phyloP scores from a whole-genome alignment of 2,888 invertebrate species.

The Drosophila anomelani region DNA sequence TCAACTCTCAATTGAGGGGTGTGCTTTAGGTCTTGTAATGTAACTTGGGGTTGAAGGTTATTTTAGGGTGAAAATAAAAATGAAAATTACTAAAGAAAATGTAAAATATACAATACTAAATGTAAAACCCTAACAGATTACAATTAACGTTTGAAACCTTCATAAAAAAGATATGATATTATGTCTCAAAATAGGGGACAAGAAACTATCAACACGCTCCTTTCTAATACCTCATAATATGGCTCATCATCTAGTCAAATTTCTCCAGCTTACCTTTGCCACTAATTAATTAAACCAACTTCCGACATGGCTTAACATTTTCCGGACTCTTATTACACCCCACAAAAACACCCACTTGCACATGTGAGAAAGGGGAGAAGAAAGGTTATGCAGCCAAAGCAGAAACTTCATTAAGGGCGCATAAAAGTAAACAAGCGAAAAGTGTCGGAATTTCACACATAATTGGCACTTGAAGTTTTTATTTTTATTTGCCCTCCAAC shows the following conservation, averaged over 20 bases:
- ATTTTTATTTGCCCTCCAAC: slow-evolving; percentile 67
- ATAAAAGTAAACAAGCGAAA: slow-evolving; percentile 78
- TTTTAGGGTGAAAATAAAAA: neutral
- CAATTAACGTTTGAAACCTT: neutral
- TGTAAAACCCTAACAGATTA: neutral
- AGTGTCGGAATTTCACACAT: slow-evolving; percentile 79
- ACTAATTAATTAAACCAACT: slow-evolving; percentile 37
- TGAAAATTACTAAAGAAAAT: neutral
- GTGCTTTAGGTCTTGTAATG: neutral
- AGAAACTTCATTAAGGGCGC: slow-evolving; percentile 72
- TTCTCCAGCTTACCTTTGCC: slow-evolving; percentile 22
- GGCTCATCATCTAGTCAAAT: slow-evolving; percentile 20
- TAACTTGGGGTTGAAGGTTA: neutral
- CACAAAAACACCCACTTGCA: slow-evolving; percentile 3
- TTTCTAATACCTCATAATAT: neutral
- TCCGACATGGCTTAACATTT: slow-evolving; percentile 20
- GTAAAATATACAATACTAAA: neutral
- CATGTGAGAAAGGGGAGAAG: slow-evolving; percentile 4
- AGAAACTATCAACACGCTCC: neutral
- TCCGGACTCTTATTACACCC: slow-evolving; percentile 29
- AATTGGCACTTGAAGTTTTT: slow-evolving; percentile 79
- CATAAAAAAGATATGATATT: neutral
- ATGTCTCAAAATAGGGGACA: no score
- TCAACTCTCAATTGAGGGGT: slow-evolving; percentile 16
- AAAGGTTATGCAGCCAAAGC: slow-evolving; percentile 46